Evolutionary conservation across 2,888 invertebrate species (phyloP).

Genomic region (Lobophora halterata): DNA sequence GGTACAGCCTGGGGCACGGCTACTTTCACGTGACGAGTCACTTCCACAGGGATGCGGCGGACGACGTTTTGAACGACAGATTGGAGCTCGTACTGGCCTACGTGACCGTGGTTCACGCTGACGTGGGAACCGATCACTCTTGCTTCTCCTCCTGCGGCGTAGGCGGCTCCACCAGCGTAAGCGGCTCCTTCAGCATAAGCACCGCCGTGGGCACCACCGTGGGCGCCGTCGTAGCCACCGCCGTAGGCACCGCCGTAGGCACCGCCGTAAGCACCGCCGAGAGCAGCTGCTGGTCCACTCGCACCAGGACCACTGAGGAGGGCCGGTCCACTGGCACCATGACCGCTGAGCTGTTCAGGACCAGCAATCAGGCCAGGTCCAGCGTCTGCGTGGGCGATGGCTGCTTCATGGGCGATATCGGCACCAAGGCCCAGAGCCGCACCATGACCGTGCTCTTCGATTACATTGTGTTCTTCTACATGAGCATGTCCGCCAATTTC

Average conservation of each 20-base stretch:
- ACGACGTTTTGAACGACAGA: conserved; percentile 70
- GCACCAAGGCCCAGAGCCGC: too few species aligned
- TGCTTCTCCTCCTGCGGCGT: too few species aligned
- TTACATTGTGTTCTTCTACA: conserved; percentile 32
- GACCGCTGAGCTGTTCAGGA: conserved; percentile 6
- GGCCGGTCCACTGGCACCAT: conserved; percentile 4
- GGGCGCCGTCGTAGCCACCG: not conserved
- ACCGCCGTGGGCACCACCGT: conserved; percentile 14
- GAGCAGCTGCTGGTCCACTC: conserved; percentile 5
- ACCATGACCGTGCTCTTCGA: conserved; percentile 26
- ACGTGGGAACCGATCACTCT: conserved; percentile 61
- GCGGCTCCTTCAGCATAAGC: conserved; percentile 14
- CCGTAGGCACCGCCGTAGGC: conserved; percentile 3
- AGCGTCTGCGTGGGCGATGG: conserved; percentile 19
- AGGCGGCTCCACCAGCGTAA: conserved; percentile 22
- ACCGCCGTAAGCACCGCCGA: conserved; percentile 11
- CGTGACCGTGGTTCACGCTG: conserved; percentile 53
- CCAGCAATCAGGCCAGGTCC: too few species aligned
- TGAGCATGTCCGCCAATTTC: conserved; percentile 19
- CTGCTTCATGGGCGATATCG: conserved; percentile 2
- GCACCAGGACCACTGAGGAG: conserved; percentile 3
- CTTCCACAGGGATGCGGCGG: conserved; percentile 69
- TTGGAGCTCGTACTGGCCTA: conserved; percentile 66
- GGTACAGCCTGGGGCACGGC: conserved; percentile 64
- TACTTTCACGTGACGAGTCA: conserved; percentile 65